Percentiles rank a stretch among this genome's conserved stretches.
phyloP scores from a whole-genome alignment of 2,113 vertebrate genomes.

The Thryonomys swinderianus region DNA sequence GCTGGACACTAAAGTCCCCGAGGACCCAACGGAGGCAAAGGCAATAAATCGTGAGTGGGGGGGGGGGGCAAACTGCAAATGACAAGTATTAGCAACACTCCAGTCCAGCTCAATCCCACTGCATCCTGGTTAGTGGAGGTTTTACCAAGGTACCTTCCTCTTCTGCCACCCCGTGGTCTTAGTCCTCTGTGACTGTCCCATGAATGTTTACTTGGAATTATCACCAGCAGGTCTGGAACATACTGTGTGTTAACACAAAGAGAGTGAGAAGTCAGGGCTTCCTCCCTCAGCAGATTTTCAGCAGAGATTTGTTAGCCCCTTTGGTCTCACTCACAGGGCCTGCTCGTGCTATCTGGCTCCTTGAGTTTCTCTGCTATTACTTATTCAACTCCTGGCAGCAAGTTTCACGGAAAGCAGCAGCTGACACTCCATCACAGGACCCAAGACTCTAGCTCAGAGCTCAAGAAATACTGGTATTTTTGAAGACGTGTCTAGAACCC shows the following conservation, averaged over 20 bases:
- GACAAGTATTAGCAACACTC: not conserved
- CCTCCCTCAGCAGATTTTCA: not conserved
- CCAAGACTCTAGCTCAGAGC: not conserved
- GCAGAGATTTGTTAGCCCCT: not conserved
- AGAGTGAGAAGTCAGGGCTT: not conserved
- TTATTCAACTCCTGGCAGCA: not conserved
- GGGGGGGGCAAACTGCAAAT: not conserved
- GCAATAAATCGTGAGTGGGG: not conserved
- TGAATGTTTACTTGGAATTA: not conserved
- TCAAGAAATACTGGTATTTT: not conserved
- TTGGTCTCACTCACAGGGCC: not conserved
- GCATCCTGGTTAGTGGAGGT: not conserved
- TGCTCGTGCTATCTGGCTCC: too few relatives aligned
- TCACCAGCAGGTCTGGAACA: not conserved
- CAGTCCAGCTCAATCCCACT: not conserved
- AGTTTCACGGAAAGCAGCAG: not conserved
- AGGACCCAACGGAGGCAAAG: not conserved
- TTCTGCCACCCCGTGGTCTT: not conserved
- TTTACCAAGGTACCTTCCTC: not conserved
- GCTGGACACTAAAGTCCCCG: not conserved
- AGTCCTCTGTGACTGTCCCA: not conserved
- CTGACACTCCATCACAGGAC: not conserved
- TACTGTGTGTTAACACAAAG: not conserved
- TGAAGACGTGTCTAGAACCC: not conserved
- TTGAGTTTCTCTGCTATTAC: not conserved